Conservation (phyloP, 2,888 invertebrate genomes). For the Phalera bucephala region DNA sequence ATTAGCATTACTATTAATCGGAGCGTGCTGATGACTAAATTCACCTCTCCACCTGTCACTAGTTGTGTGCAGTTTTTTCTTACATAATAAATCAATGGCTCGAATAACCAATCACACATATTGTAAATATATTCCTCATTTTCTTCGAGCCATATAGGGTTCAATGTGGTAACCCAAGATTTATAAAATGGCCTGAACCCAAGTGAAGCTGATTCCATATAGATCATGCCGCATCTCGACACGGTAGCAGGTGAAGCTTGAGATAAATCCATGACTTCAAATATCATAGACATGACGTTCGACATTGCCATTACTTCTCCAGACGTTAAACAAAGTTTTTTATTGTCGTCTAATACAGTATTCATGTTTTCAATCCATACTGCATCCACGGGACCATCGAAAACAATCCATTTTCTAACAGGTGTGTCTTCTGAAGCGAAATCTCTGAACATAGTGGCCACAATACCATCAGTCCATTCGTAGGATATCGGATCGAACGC, state of each 20-base stretch:
- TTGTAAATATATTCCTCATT: conserved; percentile 83
- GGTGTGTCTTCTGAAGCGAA: conserved; percentile 89
- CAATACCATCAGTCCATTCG: conserved; percentile 95
- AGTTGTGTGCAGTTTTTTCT: conserved; percentile 86
- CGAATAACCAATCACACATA: conserved; percentile 90
- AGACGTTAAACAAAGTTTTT: conserved; percentile 93
- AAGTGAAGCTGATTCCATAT: conserved; percentile 92
- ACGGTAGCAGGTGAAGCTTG: conserved; percentile 95
- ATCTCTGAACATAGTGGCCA: conserved; percentile 90
- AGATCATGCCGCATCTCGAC: conserved; percentile 95
- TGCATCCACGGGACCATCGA: conserved; percentile 95
- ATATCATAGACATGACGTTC: conserved; percentile 91
- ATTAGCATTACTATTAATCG: conserved; percentile 90
- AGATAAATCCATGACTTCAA: conserved; percentile 93
- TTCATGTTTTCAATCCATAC: conserved; percentile 97
- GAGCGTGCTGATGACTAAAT: conserved; percentile 87
- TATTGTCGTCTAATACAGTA: conserved; percentile 94
- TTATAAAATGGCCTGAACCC: conserved; percentile 92
- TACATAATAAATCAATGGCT: conserved; percentile 89
- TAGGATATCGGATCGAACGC: conserved; percentile 95
- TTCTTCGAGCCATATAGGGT: conserved; percentile 85
- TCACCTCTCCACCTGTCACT: conserved; percentile 87
- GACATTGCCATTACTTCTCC: conserved; percentile 95
- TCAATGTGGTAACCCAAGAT: conserved; percentile 89
- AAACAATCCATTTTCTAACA: conserved; percentile 95